Conservation (phyloP, 1,140 invertebrate species). For the Euwallacea similis region DNA sequence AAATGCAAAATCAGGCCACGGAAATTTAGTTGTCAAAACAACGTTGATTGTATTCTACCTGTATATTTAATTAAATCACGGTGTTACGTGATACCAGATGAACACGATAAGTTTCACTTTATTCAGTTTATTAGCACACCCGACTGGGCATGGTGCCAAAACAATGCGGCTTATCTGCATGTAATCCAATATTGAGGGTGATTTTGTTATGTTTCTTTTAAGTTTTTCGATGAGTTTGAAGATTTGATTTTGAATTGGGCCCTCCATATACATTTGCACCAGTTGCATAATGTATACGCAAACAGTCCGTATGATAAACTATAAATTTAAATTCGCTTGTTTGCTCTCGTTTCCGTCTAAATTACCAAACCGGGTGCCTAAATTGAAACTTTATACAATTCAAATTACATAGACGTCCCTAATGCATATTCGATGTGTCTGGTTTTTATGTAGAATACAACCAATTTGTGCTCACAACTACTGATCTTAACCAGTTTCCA, state of each 20-base stretch:
- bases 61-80: not conserved
- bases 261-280: too few species aligned
- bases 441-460: not conserved
- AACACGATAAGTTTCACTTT: constrained; percentile 7
- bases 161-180: not conserved
- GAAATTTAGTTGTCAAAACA: too few species aligned
- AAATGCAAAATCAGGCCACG: too few species aligned
- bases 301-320: not conserved
- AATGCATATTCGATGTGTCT: constrained; percentile 12
- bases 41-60: too few species aligned
- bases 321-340: constrained; percentile 10
- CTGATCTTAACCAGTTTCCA: not conserved
- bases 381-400: constrained; percentile 11
- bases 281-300: too few species aligned
- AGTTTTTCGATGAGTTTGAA: too few species aligned
- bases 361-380: constrained; percentile 4
- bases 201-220: not conserved
- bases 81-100: constrained; percentile 1
- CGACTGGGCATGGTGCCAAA: not conserved
- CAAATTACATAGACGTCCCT: constrained; percentile 1
- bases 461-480: not conserved
- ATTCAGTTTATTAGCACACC: not conserved
- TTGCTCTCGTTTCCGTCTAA: not conserved
- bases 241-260: too few species aligned
- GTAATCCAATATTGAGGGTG: not conserved